Conservation (phyloP, 2,888 invertebrate genomes). For the Drosophila birchii region DNA sequence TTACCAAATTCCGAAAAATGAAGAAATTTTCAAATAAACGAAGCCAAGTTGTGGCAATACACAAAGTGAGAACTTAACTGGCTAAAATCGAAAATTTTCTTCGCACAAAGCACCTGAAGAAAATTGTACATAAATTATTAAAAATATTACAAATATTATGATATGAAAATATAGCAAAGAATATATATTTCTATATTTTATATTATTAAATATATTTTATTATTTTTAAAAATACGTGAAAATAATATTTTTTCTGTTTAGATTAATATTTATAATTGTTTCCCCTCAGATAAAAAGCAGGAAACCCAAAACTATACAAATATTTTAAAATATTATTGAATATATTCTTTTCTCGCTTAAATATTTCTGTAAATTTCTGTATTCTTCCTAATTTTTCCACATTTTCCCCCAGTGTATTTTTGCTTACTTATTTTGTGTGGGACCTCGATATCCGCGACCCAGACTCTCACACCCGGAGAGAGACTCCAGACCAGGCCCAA, state of each 20-base stretch:
- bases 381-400: rapidly evolving
- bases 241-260: too few relatives aligned
- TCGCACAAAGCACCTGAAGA: constrained; percentile 1
- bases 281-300: too few relatives aligned
- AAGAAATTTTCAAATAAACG: constrained; percentile 80
- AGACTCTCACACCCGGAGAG: constrained; percentile 27
- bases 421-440: constrained; percentile 51
- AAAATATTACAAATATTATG: too few relatives aligned
- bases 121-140: background rate
- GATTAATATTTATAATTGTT: too few relatives aligned
- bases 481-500: constrained; percentile 23
- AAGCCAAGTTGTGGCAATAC: constrained; percentile 59
- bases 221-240: too few relatives aligned
- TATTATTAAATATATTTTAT: too few relatives aligned
- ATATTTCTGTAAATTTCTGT: background rate
- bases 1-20: constrained; percentile 80
- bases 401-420: constrained; percentile 4
- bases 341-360: background rate
- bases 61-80: constrained; percentile 72
- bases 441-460: constrained; percentile 58
- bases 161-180: too few relatives aligned
- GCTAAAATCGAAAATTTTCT: constrained; percentile 30
- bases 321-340: too few relatives aligned
- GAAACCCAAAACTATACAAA: too few relatives aligned
- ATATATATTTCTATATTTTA: too few relatives aligned